A percentile compares a stretch with the other conserved stretches of the same genome.
phyloP scores from a whole-genome alignment of 2,888 invertebrate species.

The Rhingia campestris region DNA sequence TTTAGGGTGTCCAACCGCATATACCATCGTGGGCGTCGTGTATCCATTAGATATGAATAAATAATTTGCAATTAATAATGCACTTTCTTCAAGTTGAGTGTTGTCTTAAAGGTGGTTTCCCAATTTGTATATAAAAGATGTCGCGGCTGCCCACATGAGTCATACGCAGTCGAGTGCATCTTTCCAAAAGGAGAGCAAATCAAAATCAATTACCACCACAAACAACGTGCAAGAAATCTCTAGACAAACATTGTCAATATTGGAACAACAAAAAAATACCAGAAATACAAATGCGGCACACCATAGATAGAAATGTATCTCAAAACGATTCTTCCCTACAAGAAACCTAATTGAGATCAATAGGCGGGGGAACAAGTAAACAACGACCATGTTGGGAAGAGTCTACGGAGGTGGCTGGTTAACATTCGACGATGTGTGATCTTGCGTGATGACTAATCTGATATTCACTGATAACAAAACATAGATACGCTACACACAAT shows the following conservation, averaged over 20 bases:
- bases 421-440: slow-evolving; percentile 32
- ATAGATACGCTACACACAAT: slow-evolving; percentile 42
- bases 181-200: slow-evolving; percentile 33
- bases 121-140: neutral
- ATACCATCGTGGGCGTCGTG: neutral
- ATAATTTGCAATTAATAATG: slow-evolving; percentile 57
- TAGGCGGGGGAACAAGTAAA: slow-evolving; percentile 49
- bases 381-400: slow-evolving; percentile 3
- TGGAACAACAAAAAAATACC: slow-evolving; percentile 45
- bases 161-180: neutral
- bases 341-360: slow-evolving; percentile 72
- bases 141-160: neutral
- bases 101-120: neutral
- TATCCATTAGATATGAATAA: slow-evolving; percentile 38
- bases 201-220: slow-evolving; percentile 68
- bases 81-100: slow-evolving; percentile 39
- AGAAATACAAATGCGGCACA: slow-evolving; percentile 1
- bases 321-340: slow-evolving; percentile 43
- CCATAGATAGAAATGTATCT: slow-evolving; percentile 28
- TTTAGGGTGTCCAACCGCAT: slow-evolving; percentile 45
- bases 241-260: slow-evolving; percentile 60
- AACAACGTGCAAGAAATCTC: slow-evolving; percentile 55
- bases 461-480: slow-evolving; percentile 63
- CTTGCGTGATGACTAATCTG: slow-evolving; percentile 70
- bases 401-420: slow-evolving; percentile 9